These are phyloP conservation scores for Biston betularia DNA, from an alignment of 2,888 invertebrate genomes.

Conservation along the genomic window DNA sequence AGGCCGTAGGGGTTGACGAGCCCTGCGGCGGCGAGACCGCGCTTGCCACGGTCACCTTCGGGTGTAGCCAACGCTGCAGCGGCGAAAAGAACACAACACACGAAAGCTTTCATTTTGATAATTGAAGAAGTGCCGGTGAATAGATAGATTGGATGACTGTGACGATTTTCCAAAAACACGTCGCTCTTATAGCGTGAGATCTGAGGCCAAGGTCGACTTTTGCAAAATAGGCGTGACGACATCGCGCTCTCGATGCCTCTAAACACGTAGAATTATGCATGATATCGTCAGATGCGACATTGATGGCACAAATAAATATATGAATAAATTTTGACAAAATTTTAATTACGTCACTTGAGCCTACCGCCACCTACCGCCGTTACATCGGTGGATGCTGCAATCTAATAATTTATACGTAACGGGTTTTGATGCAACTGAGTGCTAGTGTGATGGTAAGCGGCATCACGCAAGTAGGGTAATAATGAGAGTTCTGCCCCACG, in stretches of 20 bases:
- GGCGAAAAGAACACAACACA: conserved; percentile 54
- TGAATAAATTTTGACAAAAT: conserved; percentile 12
- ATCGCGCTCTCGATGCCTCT: conserved; percentile 35
- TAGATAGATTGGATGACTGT: conserved; percentile 33
- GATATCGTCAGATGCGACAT: conserved; percentile 33
- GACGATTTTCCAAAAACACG: conserved; percentile 37
- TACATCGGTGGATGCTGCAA: not conserved
- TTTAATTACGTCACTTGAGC: conserved; percentile 7
- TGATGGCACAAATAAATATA: conserved; percentile 20
- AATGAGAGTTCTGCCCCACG: too few species aligned
- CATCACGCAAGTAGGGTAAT: too few species aligned
- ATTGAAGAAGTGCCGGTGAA: conserved; percentile 32
- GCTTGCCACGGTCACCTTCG: conserved; percentile 54
- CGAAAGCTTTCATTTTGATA: conserved; percentile 57
- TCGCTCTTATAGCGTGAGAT: conserved; percentile 45
- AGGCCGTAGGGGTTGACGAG: conserved; percentile 34
- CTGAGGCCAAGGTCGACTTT: conserved; percentile 44
- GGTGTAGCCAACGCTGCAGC: conserved; percentile 54
- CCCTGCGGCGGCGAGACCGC: conserved; percentile 38
- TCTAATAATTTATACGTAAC: too few species aligned
- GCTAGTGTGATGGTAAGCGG: too few species aligned
- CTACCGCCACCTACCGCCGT: conserved; percentile 9
- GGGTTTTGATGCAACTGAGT: too few species aligned
- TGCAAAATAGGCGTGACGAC: conserved; percentile 46
- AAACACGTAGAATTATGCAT: conserved; percentile 25